Evolutionary conservation across 2,797 vertebrate species (phyloP), one percentile per base, ranked within the genome.

Genomic region (Poecilia velifera): DNA sequence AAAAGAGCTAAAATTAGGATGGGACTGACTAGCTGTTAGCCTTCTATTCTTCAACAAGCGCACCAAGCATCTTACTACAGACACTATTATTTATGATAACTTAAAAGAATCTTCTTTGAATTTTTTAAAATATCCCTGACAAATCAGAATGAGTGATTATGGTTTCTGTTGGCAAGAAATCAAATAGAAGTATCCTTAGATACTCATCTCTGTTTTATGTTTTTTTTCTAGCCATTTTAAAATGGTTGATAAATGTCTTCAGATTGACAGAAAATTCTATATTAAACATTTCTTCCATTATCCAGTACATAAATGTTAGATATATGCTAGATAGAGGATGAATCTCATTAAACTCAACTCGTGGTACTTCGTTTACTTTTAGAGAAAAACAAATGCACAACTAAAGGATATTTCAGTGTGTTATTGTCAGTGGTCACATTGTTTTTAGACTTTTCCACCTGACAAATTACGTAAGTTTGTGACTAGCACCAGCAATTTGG

Each of bases 381-480:
- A 13, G 34, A 41, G 18, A 41, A 12, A 68, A 68, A 68, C 20
- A 41, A 41, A 41, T 68, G 8, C 18, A 39, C 28, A 4, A 22
- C 64, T 41, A 22, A 39, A 10, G 3, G 2, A 4, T n/a, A 68
- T 68, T 77, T 72, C 43, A 55, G 18, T 81, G 31, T 34, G 47
- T 22, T 45, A 34, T 1, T 34, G 1, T 77, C 73, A 86, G 76
- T 81, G 70, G 73, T 68, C 20, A 8, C 76, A 79, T 68, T 73
- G 72, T 31, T 46, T 62, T 22, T 25, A 62, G 79, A 79, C 78
- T 70, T 84, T 62, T 72, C 86, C 86, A 87, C 86, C 84, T 80
- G 74, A 82, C 78, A 74, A 16, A 9, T 92, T 87, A 88, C 75
- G 20, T 88, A 88, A 59, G 73, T 86, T 82, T 78, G 80, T 73